Evolutionary conservation across 2,797 vertebrate species (phyloP).

Genomic region (Phataginus tetradactyla): DNA sequence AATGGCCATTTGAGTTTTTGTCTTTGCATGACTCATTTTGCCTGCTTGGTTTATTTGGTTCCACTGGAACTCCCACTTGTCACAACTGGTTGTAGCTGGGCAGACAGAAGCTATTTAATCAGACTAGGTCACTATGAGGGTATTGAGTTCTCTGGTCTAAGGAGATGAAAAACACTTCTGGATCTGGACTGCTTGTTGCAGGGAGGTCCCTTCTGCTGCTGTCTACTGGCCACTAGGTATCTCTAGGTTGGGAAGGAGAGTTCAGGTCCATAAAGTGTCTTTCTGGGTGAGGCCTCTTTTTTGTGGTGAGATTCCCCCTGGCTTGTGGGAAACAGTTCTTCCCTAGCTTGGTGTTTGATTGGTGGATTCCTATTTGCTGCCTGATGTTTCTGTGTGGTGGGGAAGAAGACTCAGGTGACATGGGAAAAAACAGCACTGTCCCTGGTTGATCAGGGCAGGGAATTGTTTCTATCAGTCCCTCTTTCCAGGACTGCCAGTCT

Average conservation of each 20-base stretch:
- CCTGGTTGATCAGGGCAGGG: background rate
- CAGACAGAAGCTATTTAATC: background rate
- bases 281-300: background rate
- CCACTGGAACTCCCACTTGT: background rate
- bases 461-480: background rate
- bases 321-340: background rate
- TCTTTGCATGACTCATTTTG: background rate
- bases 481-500: background rate
- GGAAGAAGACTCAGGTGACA: background rate
- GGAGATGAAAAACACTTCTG: background rate
- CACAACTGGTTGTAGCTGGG: too few species aligned
- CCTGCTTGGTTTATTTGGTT: background rate
- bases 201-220: background rate
- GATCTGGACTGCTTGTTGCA: background rate
- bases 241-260: background rate
- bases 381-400: background rate
- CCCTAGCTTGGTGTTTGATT: background rate
- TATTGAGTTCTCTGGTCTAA: background rate
- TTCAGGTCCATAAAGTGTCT: background rate
- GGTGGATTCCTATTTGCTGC: background rate
- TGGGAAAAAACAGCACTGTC: background rate
- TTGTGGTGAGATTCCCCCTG: background rate
- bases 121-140: background rate
- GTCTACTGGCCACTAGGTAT: background rate
- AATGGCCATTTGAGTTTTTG: background rate